These are phyloP conservation scores for Rhaphigaster nebulosa DNA, from an alignment of 2,888 invertebrate species.

Conservation along the genomic window DNA sequence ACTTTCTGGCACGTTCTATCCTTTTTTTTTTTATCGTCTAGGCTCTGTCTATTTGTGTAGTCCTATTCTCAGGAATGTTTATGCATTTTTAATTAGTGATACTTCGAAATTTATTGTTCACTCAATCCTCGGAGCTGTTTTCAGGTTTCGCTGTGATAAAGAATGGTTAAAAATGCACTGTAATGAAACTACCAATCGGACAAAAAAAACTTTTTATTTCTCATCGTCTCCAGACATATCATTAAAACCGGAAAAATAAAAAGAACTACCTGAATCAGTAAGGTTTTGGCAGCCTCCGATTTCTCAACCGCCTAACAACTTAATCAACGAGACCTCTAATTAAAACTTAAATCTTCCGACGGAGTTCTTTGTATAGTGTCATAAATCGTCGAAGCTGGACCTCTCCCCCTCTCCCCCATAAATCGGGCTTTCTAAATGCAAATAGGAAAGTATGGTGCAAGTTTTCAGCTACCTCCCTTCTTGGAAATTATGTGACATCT, in stretches of 20 bases:
- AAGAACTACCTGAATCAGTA: neutral
- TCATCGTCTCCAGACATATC: neutral
- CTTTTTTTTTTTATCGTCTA: neutral
- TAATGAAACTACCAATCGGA: neutral
- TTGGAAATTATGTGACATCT: slow-evolving; percentile 12
- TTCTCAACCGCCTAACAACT: neutral
- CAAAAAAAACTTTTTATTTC: neutral
- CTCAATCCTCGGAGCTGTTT: too few species aligned
- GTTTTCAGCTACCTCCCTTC: neutral
- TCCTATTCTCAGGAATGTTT: too few species aligned
- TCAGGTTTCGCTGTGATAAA: too few species aligned
- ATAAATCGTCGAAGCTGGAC: slow-evolving; percentile 10
- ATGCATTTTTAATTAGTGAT: too few species aligned
- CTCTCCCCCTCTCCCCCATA: neutral
- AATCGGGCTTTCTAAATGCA: slow-evolving; percentile 27
- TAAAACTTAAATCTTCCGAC: neutral
- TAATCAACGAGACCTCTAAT: slow-evolving; percentile 25
- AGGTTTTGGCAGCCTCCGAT: neutral
- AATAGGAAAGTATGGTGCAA: slow-evolving; percentile 43
- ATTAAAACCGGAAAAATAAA: neutral
- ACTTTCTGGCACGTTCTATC: neutral
- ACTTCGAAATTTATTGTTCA: too few species aligned
- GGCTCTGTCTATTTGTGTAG: neutral
- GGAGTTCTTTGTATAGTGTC: slow-evolving; percentile 9
- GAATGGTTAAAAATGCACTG: too few species aligned